Percentiles rank a stretch among this genome's conserved stretches.
These are phyloP conservation scores for Syngnathus typhle DNA, from an alignment of 2,113 vertebrate species.

Conservation along the genomic window DNA sequence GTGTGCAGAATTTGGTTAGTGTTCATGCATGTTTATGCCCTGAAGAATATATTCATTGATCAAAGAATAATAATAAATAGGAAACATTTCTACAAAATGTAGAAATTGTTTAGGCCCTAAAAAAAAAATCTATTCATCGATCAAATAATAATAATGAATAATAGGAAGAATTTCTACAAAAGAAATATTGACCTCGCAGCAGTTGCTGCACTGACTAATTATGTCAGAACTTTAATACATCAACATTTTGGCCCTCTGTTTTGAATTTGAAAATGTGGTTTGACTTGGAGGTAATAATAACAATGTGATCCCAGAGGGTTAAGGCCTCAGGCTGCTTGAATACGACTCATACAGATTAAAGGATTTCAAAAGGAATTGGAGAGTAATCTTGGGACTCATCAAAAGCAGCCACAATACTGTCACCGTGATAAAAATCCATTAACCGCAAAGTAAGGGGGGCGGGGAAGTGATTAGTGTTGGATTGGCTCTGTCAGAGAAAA, in stretches of 20 bases:
- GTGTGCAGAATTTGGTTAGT: too few relatives aligned
- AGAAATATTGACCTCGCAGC: too few relatives aligned
- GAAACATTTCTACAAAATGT: too few relatives aligned
- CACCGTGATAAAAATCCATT: slow-evolving; percentile 78
- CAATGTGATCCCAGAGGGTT: slow-evolving; percentile 78
- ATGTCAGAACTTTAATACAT: slow-evolving; percentile 74
- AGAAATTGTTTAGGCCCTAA: too few relatives aligned
- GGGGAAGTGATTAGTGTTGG: slow-evolving; percentile 42
- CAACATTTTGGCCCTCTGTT: slow-evolving; percentile 76
- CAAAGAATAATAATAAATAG: too few relatives aligned
- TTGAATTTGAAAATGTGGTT: slow-evolving; percentile 76
- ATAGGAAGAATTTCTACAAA: too few relatives aligned
- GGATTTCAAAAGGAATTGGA: slow-evolving; percentile 79
- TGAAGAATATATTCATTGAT: too few relatives aligned
- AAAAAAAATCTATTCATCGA: too few relatives aligned
- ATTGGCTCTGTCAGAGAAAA: slow-evolving; percentile 3
- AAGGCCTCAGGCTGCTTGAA: slow-evolving; percentile 74
- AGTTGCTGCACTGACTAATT: slow-evolving; percentile 5
- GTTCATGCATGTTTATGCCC: too few relatives aligned
- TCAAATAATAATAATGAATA: too few relatives aligned
- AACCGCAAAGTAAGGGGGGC: slow-evolving; percentile 62
- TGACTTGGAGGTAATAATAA: slow-evolving; percentile 81
- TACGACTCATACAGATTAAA: slow-evolving; percentile 74
- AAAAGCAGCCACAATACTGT: slow-evolving; percentile 71
- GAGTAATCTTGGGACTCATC: slow-evolving; percentile 77